phyloP scores from a whole-genome alignment of 1,140 invertebrate genomes.

The Plectrocnemia conspersa region DNA sequence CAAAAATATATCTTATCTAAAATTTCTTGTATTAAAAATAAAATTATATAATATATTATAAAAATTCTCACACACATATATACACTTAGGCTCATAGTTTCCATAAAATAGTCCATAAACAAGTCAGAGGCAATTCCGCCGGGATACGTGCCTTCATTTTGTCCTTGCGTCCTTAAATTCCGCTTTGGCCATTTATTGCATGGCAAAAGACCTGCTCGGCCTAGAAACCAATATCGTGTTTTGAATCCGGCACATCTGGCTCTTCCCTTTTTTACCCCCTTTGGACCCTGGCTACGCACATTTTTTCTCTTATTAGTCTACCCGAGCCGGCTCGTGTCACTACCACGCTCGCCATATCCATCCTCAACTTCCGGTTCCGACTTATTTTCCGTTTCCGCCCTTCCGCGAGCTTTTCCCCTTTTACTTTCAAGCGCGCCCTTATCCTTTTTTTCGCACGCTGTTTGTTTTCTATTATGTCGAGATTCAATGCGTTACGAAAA shows the following conservation, averaged over 20 bases:
- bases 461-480: background rate
- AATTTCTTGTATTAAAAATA: no score
- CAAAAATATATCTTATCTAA: no score
- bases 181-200: no score
- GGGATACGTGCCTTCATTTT: no score
- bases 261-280: background rate
- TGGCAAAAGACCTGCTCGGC: no score
- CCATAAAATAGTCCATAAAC: no score
- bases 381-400: background rate
- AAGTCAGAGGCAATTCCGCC: no score
- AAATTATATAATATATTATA: no score
- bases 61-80: no score
- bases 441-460: background rate
- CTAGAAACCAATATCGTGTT: conserved; percentile 6
- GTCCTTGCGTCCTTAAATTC: no score
- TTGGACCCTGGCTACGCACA: background rate
- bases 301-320: conserved; percentile 5
- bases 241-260: conserved; percentile 5
- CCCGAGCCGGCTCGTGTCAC: conserved; percentile 3
- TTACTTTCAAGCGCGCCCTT: background rate
- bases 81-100: no score
- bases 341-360: background rate
- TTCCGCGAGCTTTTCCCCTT: background rate
- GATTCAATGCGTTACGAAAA: conserved; percentile 1
- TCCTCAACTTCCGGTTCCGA: conserved; percentile 8